Base-by-base conservation (phyloP, 2,797 vertebrate species). In the Smutsia gigantea region DNA sequence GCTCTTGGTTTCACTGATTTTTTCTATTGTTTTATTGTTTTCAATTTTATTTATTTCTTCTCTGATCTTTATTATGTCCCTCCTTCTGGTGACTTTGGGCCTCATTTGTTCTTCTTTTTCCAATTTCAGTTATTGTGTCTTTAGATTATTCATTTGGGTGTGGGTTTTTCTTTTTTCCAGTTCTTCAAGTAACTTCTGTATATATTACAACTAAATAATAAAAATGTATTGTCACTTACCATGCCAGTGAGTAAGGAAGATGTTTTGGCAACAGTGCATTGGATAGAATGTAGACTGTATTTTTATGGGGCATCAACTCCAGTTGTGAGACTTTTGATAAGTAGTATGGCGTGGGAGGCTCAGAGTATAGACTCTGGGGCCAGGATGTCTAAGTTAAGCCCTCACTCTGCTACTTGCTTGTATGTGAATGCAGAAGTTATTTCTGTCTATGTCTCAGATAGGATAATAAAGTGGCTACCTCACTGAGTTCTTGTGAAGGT, bases 161-260 rank as follows among this genome's bases (percentile, higher is more conserved):
- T 31, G 7, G 7, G 5, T 29, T 57, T 85, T 53, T 74, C 31
- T 53, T 49, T 34, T 61, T 61, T 51, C 5, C 2, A 49, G 1
- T 83, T 79, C 18, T 95, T 96, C 42, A 79, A 57, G 42, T 90
- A 7, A 4, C 53, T 88, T 93, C 87, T 77, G 14, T 83, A 74
- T 87, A 92, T 53, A 84, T 90, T 87, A 84, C 57, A 12, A 31
- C 21, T 61, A 82, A 49, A 53, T 63, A 94, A 63, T 23, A 88
- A 64, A 55, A 68, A 64, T 61, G 37, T 85, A 46, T 2, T 46
- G 9, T 89, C 74, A 83, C 7, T 53, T 55, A 64, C 15, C 4
- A 81, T 55, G 14, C 25, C 78, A 92, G 64, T 5, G 39, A 14
- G n/a, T 81, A 39, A 90, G 21, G 15, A 79, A 84, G n/a, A 55